Evolutionary conservation across 2,797 vertebrate species (phyloP), one percentile per base, ranked within the genome.

Genomic region (Pangasius sanitwongsei): DNA sequence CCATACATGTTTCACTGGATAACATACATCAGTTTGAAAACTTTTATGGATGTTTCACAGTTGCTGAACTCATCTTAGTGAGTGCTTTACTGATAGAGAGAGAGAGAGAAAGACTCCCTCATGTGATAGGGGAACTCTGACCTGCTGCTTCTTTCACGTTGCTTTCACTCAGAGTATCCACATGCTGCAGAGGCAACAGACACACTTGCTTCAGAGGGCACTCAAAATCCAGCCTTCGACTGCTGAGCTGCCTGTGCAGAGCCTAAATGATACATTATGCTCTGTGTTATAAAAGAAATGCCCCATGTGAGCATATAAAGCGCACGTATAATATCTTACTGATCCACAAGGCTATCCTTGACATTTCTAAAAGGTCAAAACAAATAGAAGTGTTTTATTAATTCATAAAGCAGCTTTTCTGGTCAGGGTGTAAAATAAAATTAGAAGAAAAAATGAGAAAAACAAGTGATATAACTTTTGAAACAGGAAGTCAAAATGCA

Each of bases 141-240:
- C 91, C 91, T 87, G 75, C 69, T 83, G 82, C 63, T 55, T 48
- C 75, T 63, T 88, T 82, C 69, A 37, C 20, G 41, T 28, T 83
- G 69, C 3, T 65, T 70, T 89, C 86, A 69, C n/a, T 86, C 75
- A 78, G 77, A 81, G 41, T 34, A 31, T 89, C 69, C 20, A 37
- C 59, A 53, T 77, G 61, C 12, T 88, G 87, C 37, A 82, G 57
- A 59, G 85, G 69, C 28, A 83, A 82, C 20, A 72, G 28, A 63
- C 88, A 63, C 57, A 89, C 25, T 81, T 89, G 89, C 70, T 82
- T 88, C 67, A 87, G 81, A 44, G 48, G 41, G 53, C 28, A 25
- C n/a, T 90, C 89, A 69, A 78, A 74, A 72, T 89, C 80, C n/a
- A 74, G 72, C 31, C 86, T 84, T 61, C 28, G 31, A 75, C 74